Conservation (phyloP, 2,797 vertebrate genomes). For the Galaxias olidus region DNA sequence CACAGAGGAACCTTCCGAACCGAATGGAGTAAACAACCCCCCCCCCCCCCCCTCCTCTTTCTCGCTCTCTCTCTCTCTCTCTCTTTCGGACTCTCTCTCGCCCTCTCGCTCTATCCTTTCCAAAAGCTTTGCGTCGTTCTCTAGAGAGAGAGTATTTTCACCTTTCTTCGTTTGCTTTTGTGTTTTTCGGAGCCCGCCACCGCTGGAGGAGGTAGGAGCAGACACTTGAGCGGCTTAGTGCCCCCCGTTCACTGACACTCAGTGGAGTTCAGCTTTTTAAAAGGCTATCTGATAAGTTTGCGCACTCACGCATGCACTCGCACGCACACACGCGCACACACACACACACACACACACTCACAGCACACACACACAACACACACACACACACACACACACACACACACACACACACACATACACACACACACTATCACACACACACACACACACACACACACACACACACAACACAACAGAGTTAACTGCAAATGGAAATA, state of each 20-base stretch:
- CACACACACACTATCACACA: constrained; percentile 3
- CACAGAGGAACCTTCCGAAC: too few species aligned
- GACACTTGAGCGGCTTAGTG: too few species aligned
- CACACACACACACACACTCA: not conserved
- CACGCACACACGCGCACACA: not conserved
- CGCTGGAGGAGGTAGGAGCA: too few species aligned
- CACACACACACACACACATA: not conserved
- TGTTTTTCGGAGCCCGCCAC: not conserved
- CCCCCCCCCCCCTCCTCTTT: not conserved
- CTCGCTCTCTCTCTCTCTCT: not conserved
- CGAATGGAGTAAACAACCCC: too few species aligned
- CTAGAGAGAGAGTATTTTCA: not conserved
- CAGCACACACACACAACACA: too few species aligned
- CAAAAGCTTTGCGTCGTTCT: not conserved
- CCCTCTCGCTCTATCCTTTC: not conserved
- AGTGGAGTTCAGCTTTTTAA: constrained; percentile 14
- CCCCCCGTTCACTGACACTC: constrained; percentile 7
- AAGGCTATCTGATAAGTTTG: constrained; percentile 1
- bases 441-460: constrained; percentile 4
- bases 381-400: too few species aligned
- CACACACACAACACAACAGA: constrained; percentile 1
- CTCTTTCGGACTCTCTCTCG: not conserved
- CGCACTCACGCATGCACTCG: constrained; percentile 7
- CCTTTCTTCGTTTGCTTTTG: not conserved
- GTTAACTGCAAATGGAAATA: too few species aligned